Conservation (phyloP, 1,140 invertebrate species). For the Temnothorax longispinosus region DNA sequence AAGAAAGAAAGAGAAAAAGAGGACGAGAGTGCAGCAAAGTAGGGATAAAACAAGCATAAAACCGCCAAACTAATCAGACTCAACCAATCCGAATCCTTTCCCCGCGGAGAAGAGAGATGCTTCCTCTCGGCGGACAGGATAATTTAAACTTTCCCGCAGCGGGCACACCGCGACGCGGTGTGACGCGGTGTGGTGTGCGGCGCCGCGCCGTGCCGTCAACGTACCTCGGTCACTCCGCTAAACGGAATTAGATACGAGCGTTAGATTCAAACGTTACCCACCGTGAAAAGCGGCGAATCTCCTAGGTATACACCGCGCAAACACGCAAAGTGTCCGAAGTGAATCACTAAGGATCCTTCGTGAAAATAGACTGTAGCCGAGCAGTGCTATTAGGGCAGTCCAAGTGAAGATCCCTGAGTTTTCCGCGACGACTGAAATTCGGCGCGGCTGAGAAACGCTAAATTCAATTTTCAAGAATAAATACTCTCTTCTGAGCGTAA, state of each 20-base stretch:
- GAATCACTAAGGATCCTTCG: not conserved
- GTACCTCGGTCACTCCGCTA: constrained; percentile 69
- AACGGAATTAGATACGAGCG: constrained; percentile 77
- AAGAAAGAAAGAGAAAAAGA: not conserved
- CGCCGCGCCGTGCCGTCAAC: constrained; percentile 22
- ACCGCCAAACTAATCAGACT: constrained; percentile 84
- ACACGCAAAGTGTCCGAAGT: not conserved
- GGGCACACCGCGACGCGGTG: not conserved
- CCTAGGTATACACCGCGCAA: not conserved
- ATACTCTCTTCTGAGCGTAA: not conserved
- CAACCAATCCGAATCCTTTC: constrained; percentile 79
- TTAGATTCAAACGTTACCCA: constrained; percentile 72
- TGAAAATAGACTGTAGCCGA: not conserved
- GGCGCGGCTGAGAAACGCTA: not conserved
- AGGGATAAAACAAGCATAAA: constrained; percentile 75
- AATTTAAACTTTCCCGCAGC: constrained; percentile 82
- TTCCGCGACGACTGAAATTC: not conserved
- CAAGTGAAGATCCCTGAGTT: not conserved
- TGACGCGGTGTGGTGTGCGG: constrained; percentile 22
- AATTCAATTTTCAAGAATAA: not conserved
- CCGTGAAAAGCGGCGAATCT: constrained; percentile 1
- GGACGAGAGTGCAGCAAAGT: constrained; percentile 38
- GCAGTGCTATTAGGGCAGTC: not conserved
- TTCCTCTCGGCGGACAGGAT: constrained; percentile 80
- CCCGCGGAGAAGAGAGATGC: constrained; percentile 71